Evolutionary conservation across 2,888 invertebrate species (phyloP).

Genomic region (Ectropis crepuscularia): DNA sequence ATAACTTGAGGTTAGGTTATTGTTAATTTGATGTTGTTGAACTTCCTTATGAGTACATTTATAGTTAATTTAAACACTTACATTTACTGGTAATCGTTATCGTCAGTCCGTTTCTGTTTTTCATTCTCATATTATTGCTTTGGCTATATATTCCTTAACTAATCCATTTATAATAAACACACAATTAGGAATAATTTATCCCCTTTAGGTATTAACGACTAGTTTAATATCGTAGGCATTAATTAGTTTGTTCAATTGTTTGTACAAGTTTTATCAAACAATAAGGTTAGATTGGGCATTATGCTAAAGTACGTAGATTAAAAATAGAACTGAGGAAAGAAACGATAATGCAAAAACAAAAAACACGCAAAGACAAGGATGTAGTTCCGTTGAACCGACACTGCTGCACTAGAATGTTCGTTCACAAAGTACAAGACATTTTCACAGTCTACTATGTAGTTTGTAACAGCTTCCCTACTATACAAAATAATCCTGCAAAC

Average conservation of each 20-base stretch:
- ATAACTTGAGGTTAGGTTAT: too few species aligned
- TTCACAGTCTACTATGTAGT: constrained; percentile 71
- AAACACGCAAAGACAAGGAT: constrained; percentile 22
- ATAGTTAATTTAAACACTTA: background rate
- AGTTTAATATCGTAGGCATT: too few species aligned
- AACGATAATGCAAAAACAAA: constrained; percentile 27
- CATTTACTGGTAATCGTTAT: background rate
- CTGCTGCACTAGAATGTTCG: constrained; percentile 56
- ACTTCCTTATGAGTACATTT: too few species aligned
- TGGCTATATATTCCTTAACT: constrained; percentile 5
- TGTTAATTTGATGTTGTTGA: too few species aligned
- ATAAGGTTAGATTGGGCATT: too few species aligned
- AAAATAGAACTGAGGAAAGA: background rate
- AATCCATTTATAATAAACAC: constrained; percentile 1
- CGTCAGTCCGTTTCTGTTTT: background rate
- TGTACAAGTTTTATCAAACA: too few species aligned
- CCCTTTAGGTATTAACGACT: too few species aligned
- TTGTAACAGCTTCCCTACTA: constrained; percentile 69
- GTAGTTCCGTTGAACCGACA: constrained; percentile 14
- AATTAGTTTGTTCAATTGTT: too few species aligned
- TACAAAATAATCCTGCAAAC: constrained; percentile 73
- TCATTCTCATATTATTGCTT: background rate
- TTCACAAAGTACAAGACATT: constrained; percentile 71
- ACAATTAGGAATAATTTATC: too few species aligned
- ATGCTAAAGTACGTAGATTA: too few species aligned